Conservation (phyloP, 2,888 invertebrate genomes). For the Cryptus armator region DNA sequence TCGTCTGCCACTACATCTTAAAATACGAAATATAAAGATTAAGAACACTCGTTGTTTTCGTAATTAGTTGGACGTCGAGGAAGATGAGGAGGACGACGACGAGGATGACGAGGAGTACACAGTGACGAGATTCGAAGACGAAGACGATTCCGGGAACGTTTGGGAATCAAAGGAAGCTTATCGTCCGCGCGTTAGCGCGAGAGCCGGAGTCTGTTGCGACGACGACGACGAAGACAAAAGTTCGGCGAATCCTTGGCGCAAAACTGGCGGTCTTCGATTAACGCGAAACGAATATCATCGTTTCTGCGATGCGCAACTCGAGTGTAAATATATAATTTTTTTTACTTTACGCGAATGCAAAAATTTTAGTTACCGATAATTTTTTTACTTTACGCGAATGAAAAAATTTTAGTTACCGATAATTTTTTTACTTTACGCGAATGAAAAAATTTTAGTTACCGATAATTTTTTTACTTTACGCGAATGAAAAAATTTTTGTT, state of each 20-base stretch:
- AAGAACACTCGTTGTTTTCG: background rate
- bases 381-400: slow-evolving; percentile 14
- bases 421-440: background rate
- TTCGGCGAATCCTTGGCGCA: slow-evolving; percentile 84
- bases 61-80: slow-evolving; percentile 83
- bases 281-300: slow-evolving; percentile 93
- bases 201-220: slow-evolving; percentile 71
- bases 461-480: background rate
- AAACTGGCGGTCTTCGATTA: slow-evolving; percentile 83
- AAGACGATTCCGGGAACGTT: slow-evolving; percentile 73
- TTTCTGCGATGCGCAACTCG: slow-evolving; percentile 92
- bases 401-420: slow-evolving; percentile 2
- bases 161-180: slow-evolving; percentile 76
- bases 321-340: slow-evolving; percentile 87
- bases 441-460: slow-evolving; percentile 19
- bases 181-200: slow-evolving; percentile 63
- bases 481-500: slow-evolving; percentile 18
- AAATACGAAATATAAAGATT: background rate
- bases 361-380: background rate
- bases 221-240: slow-evolving; percentile 79
- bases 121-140: slow-evolving; percentile 80
- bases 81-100: slow-evolving; percentile 86
- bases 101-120: slow-evolving; percentile 81
- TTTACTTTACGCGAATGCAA: slow-evolving; percentile 22
- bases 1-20: background rate